phyloP scores from a whole-genome alignment of 2,888 invertebrate genomes.

The Schrankia costaestrigalis region DNA sequence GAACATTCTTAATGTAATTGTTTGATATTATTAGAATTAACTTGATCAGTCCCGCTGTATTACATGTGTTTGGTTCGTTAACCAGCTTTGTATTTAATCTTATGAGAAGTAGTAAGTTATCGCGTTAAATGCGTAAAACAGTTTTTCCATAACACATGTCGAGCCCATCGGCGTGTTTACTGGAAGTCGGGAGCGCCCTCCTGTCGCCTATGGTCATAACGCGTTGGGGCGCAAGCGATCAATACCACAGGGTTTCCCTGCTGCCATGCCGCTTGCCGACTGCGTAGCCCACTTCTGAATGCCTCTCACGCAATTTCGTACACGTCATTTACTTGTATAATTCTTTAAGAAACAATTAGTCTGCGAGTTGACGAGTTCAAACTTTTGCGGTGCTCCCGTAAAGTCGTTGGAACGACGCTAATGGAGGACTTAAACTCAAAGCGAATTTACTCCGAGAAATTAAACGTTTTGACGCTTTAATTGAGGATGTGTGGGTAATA shows the following conservation, averaged over 20 bases:
- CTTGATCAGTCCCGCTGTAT: not conserved
- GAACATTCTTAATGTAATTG: conserved; percentile 9
- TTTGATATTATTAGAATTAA: conserved; percentile 1
- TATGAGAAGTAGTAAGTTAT: conserved; percentile 12
- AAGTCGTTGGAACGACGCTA: conserved; percentile 18
- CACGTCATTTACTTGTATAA: conserved; percentile 38
- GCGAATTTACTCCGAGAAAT: conserved; percentile 23
- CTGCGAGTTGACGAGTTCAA: conserved; percentile 16
- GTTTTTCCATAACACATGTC: conserved; percentile 48
- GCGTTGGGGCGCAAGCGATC: conserved; percentile 72
- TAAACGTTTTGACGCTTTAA: conserved; percentile 16
- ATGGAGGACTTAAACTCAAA: conserved; percentile 23
- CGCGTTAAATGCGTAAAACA: conserved; percentile 18
- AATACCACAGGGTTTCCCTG: conserved; percentile 74
- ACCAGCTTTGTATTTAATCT: not conserved
- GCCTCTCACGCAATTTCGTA: conserved; percentile 49
- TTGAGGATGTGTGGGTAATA: conserved; percentile 16
- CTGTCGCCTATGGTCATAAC: conserved; percentile 73
- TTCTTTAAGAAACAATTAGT: conserved; percentile 39
- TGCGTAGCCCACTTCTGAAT: conserved; percentile 49
- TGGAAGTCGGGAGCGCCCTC: conserved; percentile 66
- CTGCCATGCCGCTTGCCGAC: conserved; percentile 39
- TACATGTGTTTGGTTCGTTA: not conserved
- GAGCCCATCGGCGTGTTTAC: conserved; percentile 54
- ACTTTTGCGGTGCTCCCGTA: conserved; percentile 15